Evolutionary conservation across 2,797 vertebrate genomes (phyloP).

Genomic region (Trachurus trachurus): DNA sequence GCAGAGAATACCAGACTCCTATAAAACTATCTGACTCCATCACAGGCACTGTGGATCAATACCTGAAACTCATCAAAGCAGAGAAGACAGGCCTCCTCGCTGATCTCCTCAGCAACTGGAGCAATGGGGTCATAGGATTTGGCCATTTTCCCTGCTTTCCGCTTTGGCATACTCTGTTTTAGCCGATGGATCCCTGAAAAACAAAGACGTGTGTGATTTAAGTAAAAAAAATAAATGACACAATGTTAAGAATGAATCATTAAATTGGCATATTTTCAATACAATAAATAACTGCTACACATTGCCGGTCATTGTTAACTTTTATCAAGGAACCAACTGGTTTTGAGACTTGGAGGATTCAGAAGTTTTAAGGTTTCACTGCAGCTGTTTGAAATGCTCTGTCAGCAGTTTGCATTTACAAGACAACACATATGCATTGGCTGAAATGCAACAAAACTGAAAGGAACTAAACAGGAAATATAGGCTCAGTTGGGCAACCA

Average conservation of each 20-base stretch:
- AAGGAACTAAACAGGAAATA: constrained; percentile 35
- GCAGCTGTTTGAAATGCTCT: background rate
- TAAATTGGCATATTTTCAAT: background rate
- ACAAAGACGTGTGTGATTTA: background rate
- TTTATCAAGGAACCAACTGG: background rate
- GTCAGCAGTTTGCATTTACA: constrained; percentile 1
- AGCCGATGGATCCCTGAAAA: constrained; percentile 95
- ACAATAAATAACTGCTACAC: background rate
- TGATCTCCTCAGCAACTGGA: constrained; percentile 96
- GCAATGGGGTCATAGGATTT: constrained; percentile 97
- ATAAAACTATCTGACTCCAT: background rate
- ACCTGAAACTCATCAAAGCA: constrained; percentile 99
- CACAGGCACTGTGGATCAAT: constrained; percentile 14
- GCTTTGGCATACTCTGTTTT: constrained; percentile 95
- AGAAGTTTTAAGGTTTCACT: background rate
- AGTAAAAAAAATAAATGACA: background rate
- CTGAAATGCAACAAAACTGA: constrained; percentile 4
- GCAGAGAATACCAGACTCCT: background rate
- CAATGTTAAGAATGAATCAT: background rate
- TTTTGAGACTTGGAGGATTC: background rate
- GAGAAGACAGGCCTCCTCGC: constrained; percentile 92
- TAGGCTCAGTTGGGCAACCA: constrained; percentile 6
- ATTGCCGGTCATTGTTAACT: background rate
- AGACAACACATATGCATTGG: background rate
- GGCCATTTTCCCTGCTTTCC: constrained; percentile 94